These are phyloP conservation scores for Ochropacha duplaris DNA, from an alignment of 2,888 invertebrate species.

Conservation along the genomic window DNA sequence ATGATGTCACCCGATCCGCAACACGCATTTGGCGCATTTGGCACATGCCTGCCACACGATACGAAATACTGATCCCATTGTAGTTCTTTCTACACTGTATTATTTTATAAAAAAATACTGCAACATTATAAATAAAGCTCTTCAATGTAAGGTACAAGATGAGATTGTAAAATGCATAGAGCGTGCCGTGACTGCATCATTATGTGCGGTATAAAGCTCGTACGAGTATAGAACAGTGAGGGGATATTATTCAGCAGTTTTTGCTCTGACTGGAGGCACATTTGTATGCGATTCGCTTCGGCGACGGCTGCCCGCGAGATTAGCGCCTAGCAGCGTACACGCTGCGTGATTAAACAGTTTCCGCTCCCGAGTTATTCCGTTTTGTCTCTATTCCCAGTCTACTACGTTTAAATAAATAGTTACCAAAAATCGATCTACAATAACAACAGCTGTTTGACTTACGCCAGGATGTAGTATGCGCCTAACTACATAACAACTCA, in stretches of 20 bases:
- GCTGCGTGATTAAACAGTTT: constrained; percentile 73
- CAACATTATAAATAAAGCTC: constrained; percentile 29
- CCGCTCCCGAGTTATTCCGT: constrained; percentile 55
- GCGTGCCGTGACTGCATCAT: constrained; percentile 65
- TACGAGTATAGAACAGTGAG: constrained; percentile 53
- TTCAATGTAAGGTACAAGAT: constrained; percentile 39
- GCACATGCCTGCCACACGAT: constrained; percentile 63
- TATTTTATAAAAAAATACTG: constrained; percentile 21
- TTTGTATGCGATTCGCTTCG: constrained; percentile 78
- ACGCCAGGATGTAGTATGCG: constrained; percentile 27
- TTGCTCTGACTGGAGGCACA: constrained; percentile 63
- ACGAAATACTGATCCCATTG: constrained; percentile 36
- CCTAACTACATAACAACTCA: constrained; percentile 31
- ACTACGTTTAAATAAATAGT: constrained; percentile 16
- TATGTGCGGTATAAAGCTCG: constrained; percentile 62
- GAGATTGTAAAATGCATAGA: constrained; percentile 58
- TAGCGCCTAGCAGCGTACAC: constrained; percentile 61
- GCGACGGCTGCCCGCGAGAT: constrained; percentile 68
- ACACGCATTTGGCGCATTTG: constrained; percentile 70
- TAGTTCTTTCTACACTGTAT: constrained; percentile 16
- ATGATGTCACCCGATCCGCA: constrained; percentile 52
- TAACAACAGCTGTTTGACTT: background rate
- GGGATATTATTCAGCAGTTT: constrained; percentile 77
- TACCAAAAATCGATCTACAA: constrained; percentile 6
- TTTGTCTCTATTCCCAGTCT: constrained; percentile 32